A percentile compares a stretch with the other conserved stretches of the same genome.
These are phyloP conservation scores for Lepus timidus DNA, from an alignment of 2,113 vertebrate species.

Conservation along the genomic window DNA sequence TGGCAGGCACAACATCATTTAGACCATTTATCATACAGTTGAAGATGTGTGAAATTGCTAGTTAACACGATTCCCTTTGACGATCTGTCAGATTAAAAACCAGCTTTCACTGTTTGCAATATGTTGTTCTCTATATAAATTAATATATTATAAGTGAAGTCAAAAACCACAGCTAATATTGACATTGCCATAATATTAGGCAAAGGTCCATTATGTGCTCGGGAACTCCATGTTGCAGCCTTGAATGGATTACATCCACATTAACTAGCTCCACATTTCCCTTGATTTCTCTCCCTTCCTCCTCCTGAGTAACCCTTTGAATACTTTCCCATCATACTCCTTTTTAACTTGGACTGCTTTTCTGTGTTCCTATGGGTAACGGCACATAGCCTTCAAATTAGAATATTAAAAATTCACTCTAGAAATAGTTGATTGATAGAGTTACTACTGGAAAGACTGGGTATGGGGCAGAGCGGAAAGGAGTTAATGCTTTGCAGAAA, in stretches of 20 bases:
- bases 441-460: conserved; percentile 50
- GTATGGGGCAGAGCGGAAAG: neutral
- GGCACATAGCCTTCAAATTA: conserved; percentile 13
- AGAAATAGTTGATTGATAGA: conserved; percentile 39
- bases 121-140: conserved; percentile 62
- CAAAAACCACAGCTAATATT: conserved; percentile 71
- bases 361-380: neutral
- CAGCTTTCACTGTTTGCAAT: conserved; percentile 61
- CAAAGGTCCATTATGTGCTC: neutral
- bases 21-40: conserved; percentile 68
- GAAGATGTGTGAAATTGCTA: conserved; percentile 74
- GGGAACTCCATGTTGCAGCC: neutral
- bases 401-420: conserved; percentile 53
- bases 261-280: neutral
- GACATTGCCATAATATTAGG: conserved; percentile 51
- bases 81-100: conserved; percentile 66
- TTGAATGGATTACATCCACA: neutral
- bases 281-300: neutral
- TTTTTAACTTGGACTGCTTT: conserved; percentile 48
- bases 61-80: conserved; percentile 73
- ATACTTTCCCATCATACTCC: neutral
- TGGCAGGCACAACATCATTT: conserved; percentile 32
- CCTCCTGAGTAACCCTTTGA: neutral
- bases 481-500: conserved; percentile 65
- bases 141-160: conserved; percentile 66